These are phyloP conservation scores for Gastrophryne carolinensis DNA, from an alignment of 2,797 vertebrate genomes.

Conservation along the genomic window DNA sequence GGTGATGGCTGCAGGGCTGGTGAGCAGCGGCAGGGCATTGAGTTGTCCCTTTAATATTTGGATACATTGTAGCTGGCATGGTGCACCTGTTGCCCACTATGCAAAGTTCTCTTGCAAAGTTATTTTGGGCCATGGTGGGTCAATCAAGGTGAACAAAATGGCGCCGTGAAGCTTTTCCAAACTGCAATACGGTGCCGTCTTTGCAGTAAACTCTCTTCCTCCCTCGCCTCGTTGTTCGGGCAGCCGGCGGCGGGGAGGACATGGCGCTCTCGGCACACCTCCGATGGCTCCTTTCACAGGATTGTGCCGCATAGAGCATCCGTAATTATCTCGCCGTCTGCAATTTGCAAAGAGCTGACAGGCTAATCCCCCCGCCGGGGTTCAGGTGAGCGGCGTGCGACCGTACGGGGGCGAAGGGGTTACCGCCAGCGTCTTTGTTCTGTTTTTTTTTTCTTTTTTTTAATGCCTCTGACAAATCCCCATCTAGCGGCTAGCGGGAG, in stretches of 20 bases:
- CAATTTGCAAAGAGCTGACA: constrained; percentile 32
- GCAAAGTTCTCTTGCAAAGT: too few species aligned
- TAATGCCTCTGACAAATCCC: constrained; percentile 31
- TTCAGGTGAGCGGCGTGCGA: constrained; percentile 12
- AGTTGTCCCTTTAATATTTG: too few species aligned
- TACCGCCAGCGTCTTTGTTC: constrained; percentile 10
- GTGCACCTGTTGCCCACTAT: too few species aligned
- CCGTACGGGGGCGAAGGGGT: constrained; percentile 26
- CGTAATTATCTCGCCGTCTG: constrained; percentile 33
- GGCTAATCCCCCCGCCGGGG: constrained; percentile 22
- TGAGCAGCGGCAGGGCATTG: too few species aligned
- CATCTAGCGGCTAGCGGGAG: constrained; percentile 37
- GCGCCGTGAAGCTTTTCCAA: background rate
- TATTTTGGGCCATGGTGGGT: background rate
- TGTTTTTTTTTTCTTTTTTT: background rate
- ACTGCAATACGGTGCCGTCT: background rate
- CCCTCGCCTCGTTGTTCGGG: constrained; percentile 2
- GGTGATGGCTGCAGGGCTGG: too few species aligned
- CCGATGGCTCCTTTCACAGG: constrained; percentile 17
- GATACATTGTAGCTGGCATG: too few species aligned
- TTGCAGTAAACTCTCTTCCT: constrained; percentile 9
- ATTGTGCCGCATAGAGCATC: constrained; percentile 16
- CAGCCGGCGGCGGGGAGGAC: constrained; percentile 5
- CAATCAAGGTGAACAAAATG: constrained; percentile 41
- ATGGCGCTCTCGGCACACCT: constrained; percentile 2